These are phyloP conservation scores for Pegoplata infirma DNA, from an alignment of 2,888 invertebrate genomes.

Conservation along the genomic window DNA sequence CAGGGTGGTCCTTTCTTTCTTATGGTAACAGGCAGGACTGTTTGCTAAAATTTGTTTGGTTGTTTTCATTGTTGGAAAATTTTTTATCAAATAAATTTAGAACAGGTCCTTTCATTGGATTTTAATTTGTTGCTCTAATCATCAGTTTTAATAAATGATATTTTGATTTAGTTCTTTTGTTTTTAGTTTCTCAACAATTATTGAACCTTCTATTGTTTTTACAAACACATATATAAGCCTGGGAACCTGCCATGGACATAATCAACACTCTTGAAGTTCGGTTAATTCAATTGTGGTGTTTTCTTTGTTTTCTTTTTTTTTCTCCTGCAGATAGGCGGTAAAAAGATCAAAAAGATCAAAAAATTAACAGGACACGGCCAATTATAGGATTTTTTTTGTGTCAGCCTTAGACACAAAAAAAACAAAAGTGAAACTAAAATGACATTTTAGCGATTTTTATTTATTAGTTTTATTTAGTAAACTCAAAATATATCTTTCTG, in stretches of 20 bases:
- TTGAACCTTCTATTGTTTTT: conserved; percentile 34
- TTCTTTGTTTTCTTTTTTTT: conserved; percentile 26
- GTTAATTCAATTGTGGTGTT: conserved; percentile 31
- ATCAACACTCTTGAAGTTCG: conserved; percentile 34
- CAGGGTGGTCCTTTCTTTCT: conserved; percentile 42
- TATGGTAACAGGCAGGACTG: too few relatives aligned
- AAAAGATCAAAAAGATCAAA: conserved; percentile 69
- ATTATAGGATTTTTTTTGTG: conserved; percentile 69
- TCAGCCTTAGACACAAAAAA: conserved; percentile 4
- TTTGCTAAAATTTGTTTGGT: conserved; percentile 21
- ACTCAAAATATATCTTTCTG: too few relatives aligned
- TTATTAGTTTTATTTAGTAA: not conserved
- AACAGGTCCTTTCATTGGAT: conserved; percentile 40
- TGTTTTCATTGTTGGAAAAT: conserved; percentile 28
- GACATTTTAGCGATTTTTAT: conserved; percentile 7
- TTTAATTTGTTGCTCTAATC: conserved; percentile 35
- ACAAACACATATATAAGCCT: conserved; percentile 14
- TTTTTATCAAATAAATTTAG: conserved; percentile 3
- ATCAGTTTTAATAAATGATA: conserved; percentile 56
- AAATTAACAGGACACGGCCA: conserved; percentile 70
- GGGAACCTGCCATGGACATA: conserved; percentile 49
- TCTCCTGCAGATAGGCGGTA: too few relatives aligned
- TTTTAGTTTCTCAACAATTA: conserved; percentile 28
- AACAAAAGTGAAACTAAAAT: conserved; percentile 17
- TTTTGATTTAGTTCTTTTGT: conserved; percentile 54